These are phyloP conservation scores for Drosophila navojoa DNA, from an alignment of 1,140 invertebrate species.

Conservation along the genomic window DNA sequence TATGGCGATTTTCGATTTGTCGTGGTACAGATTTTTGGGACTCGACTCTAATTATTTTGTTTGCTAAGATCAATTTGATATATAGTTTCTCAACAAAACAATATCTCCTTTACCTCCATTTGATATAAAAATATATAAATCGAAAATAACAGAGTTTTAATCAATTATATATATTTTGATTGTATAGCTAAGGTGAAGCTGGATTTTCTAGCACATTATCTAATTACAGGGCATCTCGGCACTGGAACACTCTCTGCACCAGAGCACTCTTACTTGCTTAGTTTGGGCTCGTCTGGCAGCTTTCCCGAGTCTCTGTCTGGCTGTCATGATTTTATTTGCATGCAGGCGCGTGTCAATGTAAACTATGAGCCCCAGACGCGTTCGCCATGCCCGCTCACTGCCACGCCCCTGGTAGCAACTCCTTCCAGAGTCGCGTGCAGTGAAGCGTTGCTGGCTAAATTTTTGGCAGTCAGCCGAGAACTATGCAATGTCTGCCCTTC, in stretches of 20 bases:
- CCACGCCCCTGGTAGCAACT: not conserved
- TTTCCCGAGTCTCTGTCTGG: constrained; percentile 55
- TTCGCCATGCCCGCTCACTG: constrained; percentile 5
- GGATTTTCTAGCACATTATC: not conserved
- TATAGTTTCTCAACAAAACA: too few relatives aligned
- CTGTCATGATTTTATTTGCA: constrained; percentile 62
- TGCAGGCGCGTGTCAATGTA: constrained; percentile 64
- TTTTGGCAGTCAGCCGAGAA: constrained; percentile 59
- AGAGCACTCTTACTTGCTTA: constrained; percentile 6
- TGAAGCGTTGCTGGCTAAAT: constrained; percentile 59
- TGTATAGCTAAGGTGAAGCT: not conserved
- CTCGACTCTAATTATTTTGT: too few relatives aligned
- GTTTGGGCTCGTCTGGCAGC: constrained; percentile 24
- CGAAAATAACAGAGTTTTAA: too few relatives aligned
- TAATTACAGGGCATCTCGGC: not conserved
- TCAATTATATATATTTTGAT: too few relatives aligned
- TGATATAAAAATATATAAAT: too few relatives aligned
- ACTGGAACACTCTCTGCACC: not conserved
- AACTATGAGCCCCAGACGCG: constrained; percentile 47
- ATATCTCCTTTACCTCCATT: too few relatives aligned
- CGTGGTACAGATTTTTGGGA: too few relatives aligned
- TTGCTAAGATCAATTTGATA: too few relatives aligned
- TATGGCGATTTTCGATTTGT: too few relatives aligned
- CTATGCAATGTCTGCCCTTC: constrained; percentile 55
- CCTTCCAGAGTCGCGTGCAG: constrained; percentile 16